Evolutionary conservation across 2,888 invertebrate species (phyloP).

Genomic region (Hecatera dysodea): DNA sequence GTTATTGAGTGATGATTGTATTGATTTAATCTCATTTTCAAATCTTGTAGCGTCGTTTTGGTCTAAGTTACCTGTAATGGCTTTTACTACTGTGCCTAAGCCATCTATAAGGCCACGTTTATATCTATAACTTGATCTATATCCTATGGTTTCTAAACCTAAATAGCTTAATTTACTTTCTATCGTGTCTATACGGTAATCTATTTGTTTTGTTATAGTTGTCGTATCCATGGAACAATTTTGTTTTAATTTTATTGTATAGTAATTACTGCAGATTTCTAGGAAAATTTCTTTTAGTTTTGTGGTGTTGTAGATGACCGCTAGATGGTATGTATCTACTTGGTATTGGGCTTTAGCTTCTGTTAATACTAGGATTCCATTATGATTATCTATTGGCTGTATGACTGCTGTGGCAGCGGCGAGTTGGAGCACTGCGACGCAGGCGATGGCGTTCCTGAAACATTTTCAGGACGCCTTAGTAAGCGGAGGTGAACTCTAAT

Average conservation of each 20-base stretch:
- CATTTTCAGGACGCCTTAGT: too few species aligned
- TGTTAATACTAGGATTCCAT: slow-evolving; percentile 58
- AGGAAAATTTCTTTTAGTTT: slow-evolving; percentile 20
- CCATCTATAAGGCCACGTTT: slow-evolving; percentile 49
- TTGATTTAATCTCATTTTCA: slow-evolving; percentile 38
- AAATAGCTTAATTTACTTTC: slow-evolving; percentile 49
- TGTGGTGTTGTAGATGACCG: slow-evolving; percentile 52
- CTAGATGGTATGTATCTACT: slow-evolving; percentile 44
- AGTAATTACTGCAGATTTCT: slow-evolving; percentile 52
- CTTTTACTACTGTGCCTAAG: slow-evolving; percentile 51
- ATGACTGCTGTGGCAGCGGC: slow-evolving; percentile 48
- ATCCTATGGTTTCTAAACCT: slow-evolving; percentile 49
- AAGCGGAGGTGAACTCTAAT: too few species aligned
- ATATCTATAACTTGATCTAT: slow-evolving; percentile 16
- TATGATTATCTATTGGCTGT: slow-evolving; percentile 58
- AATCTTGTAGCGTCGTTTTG: slow-evolving; percentile 48
- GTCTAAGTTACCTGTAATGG: slow-evolving; percentile 52
- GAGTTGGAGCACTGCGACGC: slow-evolving; percentile 50
- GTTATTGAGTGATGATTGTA: slow-evolving; percentile 20
- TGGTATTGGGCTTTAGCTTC: slow-evolving; percentile 56
- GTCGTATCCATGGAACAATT: slow-evolving; percentile 1
- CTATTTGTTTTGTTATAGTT: slow-evolving; percentile 32
- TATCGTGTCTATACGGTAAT: slow-evolving; percentile 53
- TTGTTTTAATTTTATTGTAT: slow-evolving; percentile 40
- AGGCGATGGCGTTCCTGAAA: slow-evolving; percentile 54